phyloP scores from a whole-genome alignment of 2,797 vertebrate genomes.

The Chiroxiphia lanceolata region DNA sequence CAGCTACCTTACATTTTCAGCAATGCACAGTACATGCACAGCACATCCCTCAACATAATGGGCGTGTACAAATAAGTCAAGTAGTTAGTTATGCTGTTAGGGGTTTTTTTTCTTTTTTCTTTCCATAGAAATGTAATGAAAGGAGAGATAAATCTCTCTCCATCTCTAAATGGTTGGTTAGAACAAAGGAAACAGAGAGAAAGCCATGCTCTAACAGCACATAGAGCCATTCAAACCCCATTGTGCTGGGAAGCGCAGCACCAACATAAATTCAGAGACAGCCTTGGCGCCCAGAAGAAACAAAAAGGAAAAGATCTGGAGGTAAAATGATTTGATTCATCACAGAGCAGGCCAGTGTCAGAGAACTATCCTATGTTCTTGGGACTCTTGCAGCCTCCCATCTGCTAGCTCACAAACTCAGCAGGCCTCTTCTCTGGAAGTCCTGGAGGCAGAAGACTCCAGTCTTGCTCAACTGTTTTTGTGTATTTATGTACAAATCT shows the following conservation, averaged over 20 bases:
- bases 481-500: neutral
- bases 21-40: neutral
- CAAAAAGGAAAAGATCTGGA: neutral
- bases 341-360: neutral
- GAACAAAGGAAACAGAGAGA: neutral
- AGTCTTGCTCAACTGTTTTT: neutral
- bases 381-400: neutral
- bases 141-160: neutral
- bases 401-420: neutral
- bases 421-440: neutral
- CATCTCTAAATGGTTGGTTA: neutral
- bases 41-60: neutral
- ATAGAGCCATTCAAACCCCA: neutral
- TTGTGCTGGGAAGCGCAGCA: neutral
- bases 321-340: neutral
- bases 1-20: conserved; percentile 21
- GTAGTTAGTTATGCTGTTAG: neutral
- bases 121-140: neutral
- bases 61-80: neutral
- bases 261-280: neutral
- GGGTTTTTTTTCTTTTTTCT: neutral
- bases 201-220: neutral
- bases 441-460: neutral
- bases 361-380: neutral
- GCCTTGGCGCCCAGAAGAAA: neutral